Conservation (phyloP, 2,888 invertebrate species). For the Stramonita haemastoma region DNA sequence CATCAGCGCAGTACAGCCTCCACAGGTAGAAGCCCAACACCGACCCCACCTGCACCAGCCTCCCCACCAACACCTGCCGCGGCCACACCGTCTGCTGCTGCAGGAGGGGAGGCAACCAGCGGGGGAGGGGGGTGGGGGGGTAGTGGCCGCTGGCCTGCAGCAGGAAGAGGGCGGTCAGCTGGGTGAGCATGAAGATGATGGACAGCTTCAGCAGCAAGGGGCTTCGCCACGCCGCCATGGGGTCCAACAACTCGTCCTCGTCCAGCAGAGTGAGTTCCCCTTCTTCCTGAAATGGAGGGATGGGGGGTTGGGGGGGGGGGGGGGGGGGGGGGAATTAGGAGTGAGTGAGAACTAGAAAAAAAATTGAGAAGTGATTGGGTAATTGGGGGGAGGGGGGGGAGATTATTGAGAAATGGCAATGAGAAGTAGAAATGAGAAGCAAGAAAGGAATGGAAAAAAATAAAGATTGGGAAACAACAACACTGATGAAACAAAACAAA, state of each 20-base stretch:
- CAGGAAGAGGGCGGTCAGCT: conserved; percentile 59
- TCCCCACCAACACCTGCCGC: conserved; percentile 59
- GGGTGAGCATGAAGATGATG: conserved; percentile 69
- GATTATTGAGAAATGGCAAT: no score
- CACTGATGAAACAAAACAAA: no score
- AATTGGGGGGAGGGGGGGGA: no score
- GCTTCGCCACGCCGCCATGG: conserved; percentile 61
- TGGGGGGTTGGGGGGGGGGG: no score
- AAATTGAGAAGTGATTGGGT: no score
- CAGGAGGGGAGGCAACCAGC: conserved; percentile 46
- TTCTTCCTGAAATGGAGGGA: conserved; percentile 51
- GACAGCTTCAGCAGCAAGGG: conserved; percentile 65
- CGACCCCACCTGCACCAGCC: conserved; percentile 62
- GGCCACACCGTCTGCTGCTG: conserved; percentile 54
- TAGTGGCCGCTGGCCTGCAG: conserved; percentile 58
- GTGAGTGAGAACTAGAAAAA: no score
- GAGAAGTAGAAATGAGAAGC: no score
- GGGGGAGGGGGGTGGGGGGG: conserved; percentile 44
- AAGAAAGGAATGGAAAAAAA: no score
- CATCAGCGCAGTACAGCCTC: conserved; percentile 65
- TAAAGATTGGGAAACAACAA: no score
- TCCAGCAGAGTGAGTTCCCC: conserved; percentile 52
- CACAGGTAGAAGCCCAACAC: conserved; percentile 67
- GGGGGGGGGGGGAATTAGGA: no score
- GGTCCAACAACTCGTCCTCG: conserved; percentile 51